These are phyloP conservation scores for Bombus confusus DNA, from an alignment of 1,140 invertebrate species.

Conservation along the genomic window DNA sequence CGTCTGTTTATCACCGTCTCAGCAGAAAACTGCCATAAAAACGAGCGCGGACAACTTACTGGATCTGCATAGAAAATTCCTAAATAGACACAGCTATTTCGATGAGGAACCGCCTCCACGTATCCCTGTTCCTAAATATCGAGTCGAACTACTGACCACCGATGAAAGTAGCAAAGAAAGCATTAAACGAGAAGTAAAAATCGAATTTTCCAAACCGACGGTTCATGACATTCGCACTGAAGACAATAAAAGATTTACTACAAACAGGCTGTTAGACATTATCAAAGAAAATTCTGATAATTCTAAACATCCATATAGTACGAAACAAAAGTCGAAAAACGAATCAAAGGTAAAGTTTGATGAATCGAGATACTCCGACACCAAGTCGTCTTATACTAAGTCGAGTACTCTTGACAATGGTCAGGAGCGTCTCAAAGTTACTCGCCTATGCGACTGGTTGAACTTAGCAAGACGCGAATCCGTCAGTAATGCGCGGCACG, in stretches of 20 bases:
- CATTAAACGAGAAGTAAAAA: background rate
- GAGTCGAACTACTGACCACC: constrained; percentile 54
- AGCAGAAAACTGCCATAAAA: constrained; percentile 83
- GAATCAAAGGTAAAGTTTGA: constrained; percentile 11
- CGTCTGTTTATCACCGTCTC: constrained; percentile 88
- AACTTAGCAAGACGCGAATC: constrained; percentile 78
- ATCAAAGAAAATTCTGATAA: constrained; percentile 80
- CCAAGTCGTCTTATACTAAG: background rate
- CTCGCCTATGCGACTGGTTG: constrained; percentile 83
- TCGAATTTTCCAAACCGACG: background rate
- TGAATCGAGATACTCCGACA: background rate
- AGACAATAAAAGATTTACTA: constrained; percentile 39
- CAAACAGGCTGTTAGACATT: constrained; percentile 82
- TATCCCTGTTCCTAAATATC: constrained; percentile 73
- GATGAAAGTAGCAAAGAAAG: background rate
- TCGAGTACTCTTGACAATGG: background rate
- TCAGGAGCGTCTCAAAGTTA: constrained; percentile 79
- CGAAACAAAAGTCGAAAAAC: background rate
- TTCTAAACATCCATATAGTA: background rate
- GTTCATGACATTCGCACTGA: background rate
- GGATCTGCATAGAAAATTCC: constrained; percentile 87
- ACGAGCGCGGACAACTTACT: constrained; percentile 84
- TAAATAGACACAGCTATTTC: constrained; percentile 85
- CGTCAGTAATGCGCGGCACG: constrained; percentile 8
- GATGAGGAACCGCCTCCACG: constrained; percentile 73